Percentiles rank a stretch among this genome's conserved stretches.
Evolutionary conservation across 2,888 invertebrate species (phyloP).

Genomic region (Ectemnius continuus): DNA sequence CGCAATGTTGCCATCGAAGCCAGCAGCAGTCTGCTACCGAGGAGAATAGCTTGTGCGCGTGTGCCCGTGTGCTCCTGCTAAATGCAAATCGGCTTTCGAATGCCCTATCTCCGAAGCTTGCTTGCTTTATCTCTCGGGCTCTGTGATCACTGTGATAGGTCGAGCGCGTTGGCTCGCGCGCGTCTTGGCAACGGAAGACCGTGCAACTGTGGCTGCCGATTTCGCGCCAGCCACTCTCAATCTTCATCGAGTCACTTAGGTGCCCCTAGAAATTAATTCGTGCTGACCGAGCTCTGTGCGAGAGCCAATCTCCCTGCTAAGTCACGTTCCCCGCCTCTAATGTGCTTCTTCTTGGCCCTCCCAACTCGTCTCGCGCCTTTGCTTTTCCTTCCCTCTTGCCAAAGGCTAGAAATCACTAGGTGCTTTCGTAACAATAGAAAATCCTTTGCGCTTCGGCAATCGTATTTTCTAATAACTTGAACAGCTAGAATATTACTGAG

Average conservation of each 20-base stretch:
- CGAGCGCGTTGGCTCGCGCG: conserved; percentile 28
- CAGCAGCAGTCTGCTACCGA: background rate
- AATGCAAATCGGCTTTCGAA: conserved; percentile 60
- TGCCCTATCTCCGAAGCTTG: conserved; percentile 58
- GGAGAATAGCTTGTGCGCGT: background rate
- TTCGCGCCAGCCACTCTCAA: conserved; percentile 54
- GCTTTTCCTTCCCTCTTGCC: background rate
- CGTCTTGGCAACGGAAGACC: conserved; percentile 48
- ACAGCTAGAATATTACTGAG: too few relatives aligned
- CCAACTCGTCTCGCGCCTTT: background rate
- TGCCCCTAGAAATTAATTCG: conserved; percentile 58
- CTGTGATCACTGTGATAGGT: too few relatives aligned
- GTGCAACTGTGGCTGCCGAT: conserved; percentile 17
- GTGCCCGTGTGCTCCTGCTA: conserved; percentile 22
- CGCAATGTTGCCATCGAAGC: conserved; percentile 22
- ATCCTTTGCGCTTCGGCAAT: too few relatives aligned
- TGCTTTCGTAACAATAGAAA: too few relatives aligned
- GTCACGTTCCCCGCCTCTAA: conserved; percentile 48
- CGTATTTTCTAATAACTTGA: too few relatives aligned
- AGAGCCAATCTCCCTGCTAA: conserved; percentile 35
- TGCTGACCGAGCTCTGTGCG: conserved; percentile 48
- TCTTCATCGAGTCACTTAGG: conserved; percentile 62
- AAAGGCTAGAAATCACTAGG: too few relatives aligned
- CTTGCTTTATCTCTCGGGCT: conserved; percentile 10
- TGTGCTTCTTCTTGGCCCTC: background rate